Conservation (phyloP, 2,888 invertebrate species). For the Microctonus brassicae region DNA sequence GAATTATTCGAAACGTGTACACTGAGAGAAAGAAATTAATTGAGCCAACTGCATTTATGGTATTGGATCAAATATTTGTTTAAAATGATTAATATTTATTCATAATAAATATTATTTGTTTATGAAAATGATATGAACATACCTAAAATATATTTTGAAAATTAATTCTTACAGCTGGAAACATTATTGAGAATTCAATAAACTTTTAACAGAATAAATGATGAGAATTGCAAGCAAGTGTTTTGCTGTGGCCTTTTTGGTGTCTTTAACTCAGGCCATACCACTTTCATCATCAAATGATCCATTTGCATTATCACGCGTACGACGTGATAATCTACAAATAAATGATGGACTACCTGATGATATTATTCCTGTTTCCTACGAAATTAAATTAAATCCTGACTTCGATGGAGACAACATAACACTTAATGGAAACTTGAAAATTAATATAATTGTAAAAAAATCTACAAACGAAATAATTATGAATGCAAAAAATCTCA, state of each 20-base stretch:
- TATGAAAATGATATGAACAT: no score
- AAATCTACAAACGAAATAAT: neutral
- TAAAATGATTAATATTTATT: no score
- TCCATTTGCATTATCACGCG: neutral
- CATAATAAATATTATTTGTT: no score
- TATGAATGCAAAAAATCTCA: conserved; percentile 43
- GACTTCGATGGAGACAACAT: conserved; percentile 64
- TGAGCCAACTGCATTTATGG: no score
- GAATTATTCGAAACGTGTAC: no score
- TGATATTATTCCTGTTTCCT: conserved; percentile 70
- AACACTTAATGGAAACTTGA: conserved; percentile 30
- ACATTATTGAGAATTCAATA: neutral
- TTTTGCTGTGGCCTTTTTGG: neutral
- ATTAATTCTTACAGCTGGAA: no score
- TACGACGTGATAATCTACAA: neutral
- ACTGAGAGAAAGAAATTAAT: no score
- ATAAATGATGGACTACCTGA: conserved; percentile 72
- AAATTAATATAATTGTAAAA: neutral
- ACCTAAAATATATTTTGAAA: no score
- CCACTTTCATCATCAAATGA: neutral
- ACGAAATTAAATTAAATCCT: conserved; percentile 71
- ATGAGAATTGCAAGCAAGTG: neutral
- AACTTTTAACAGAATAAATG: neutral
- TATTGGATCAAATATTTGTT: no score
- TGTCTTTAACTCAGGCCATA: neutral